Conservation (phyloP, 2,797 vertebrate genomes). For the Spinus olivaceus region DNA sequence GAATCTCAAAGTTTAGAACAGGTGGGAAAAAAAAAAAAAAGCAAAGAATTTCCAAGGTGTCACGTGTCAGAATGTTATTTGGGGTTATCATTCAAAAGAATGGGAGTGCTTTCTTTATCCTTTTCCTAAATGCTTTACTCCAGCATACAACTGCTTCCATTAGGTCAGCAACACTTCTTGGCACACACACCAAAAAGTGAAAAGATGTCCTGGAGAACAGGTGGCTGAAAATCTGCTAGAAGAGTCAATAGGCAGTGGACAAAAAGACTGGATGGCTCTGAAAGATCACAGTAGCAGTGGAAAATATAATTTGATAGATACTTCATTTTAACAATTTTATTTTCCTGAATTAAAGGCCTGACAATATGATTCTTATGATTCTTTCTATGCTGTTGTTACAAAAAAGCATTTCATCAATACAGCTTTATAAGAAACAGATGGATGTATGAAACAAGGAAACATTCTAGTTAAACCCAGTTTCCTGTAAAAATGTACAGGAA, state of each 20-base stretch:
- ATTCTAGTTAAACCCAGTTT: neutral
- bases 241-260: neutral
- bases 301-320: neutral
- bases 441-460: neutral
- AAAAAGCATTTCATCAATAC: neutral
- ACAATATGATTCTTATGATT: neutral
- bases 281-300: neutral
- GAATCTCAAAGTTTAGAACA: neutral
- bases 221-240: neutral
- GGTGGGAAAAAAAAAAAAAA: too few relatives aligned
- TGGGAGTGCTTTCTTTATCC: neutral
- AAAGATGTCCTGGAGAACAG: neutral
- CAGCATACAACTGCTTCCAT: neutral
- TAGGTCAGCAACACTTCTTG: neutral
- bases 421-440: neutral
- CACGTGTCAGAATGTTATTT: neutral
- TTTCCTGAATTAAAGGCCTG: neutral
- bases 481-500: neutral
- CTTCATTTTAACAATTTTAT: neutral
- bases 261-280: neutral
- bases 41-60: neutral
- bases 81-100: neutral
- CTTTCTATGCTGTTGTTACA: neutral
- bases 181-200: neutral
- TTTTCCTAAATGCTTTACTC: neutral